Evolutionary conservation across 2,113 vertebrate species (phyloP).

Genomic region (Propithecus coquereli): DNA sequence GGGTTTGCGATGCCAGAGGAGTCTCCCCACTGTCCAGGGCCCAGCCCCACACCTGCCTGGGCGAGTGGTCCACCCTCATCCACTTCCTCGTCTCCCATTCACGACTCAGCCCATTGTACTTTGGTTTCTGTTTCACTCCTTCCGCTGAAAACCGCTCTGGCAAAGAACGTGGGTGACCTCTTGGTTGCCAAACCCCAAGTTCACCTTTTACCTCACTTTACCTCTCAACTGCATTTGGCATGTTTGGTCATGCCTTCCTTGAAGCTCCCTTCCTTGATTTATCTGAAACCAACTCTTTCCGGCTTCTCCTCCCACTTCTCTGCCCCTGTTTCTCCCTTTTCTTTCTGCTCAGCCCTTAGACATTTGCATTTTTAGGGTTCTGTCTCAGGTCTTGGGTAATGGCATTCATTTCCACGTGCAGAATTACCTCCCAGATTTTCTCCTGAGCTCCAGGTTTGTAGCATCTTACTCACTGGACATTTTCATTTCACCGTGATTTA

Average conservation of each 20-base stretch:
- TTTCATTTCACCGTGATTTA: background rate
- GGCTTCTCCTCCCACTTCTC: background rate
- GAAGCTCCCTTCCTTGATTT: background rate
- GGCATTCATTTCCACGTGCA: background rate
- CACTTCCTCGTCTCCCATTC: background rate
- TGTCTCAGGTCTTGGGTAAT: background rate
- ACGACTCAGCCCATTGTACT: background rate
- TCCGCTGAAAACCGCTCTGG: background rate
- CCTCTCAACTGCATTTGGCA: background rate
- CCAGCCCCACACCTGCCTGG: background rate
- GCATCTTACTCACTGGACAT: background rate
- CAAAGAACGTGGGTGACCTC: background rate
- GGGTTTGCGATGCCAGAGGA: background rate
- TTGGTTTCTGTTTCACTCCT: slow-evolving; percentile 31
- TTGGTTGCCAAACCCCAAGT: background rate
- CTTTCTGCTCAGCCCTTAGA: background rate
- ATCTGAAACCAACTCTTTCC: background rate
- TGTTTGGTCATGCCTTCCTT: background rate
- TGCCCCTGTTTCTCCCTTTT: background rate
- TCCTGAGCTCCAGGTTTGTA: background rate
- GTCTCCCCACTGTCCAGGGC: background rate
- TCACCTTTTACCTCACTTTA: background rate
- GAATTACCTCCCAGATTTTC: background rate
- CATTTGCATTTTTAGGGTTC: background rate
- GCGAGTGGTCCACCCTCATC: background rate